These are phyloP conservation scores for Serranus cabrilla DNA, from an alignment of 2,797 vertebrate genomes.

Conservation along the genomic window DNA sequence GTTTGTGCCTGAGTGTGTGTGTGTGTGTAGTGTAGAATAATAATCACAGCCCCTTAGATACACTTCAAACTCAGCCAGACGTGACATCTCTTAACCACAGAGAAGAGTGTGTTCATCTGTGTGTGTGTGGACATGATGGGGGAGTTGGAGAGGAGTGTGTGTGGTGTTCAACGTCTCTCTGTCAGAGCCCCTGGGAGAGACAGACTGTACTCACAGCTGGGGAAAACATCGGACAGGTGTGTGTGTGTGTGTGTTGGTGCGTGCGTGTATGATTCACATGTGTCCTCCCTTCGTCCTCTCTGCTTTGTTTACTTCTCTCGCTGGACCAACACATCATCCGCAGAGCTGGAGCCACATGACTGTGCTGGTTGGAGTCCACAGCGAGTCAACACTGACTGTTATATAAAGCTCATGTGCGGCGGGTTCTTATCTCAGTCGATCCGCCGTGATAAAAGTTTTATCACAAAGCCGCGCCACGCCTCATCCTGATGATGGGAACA, in stretches of 20 bases:
- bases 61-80: constrained; percentile 73
- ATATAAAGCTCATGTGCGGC: constrained; percentile 35
- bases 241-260: constrained; percentile 25
- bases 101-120: constrained; percentile 31
- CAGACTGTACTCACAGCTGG: constrained; percentile 65
- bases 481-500: constrained; percentile 3
- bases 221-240: constrained; percentile 67
- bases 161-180: constrained; percentile 41
- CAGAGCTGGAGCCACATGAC: constrained; percentile 49
- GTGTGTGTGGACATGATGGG: neutral
- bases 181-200: constrained; percentile 58
- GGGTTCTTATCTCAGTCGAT: constrained; percentile 41
- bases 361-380: constrained; percentile 47
- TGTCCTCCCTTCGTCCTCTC: constrained; percentile 34
- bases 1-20: constrained; percentile 17
- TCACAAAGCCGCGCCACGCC: constrained; percentile 29
- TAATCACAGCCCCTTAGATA: constrained; percentile 63
- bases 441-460: constrained; percentile 17
- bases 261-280: constrained; percentile 17
- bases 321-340: constrained; percentile 54
- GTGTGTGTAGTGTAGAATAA: constrained; percentile 50
- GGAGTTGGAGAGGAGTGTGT: constrained; percentile 14
- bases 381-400: constrained; percentile 26
- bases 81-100: constrained; percentile 64
- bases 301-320: constrained; percentile 61